Base-by-base conservation (phyloP, 2,797 vertebrate species). In the Trichosurus vulpecula region DNA sequence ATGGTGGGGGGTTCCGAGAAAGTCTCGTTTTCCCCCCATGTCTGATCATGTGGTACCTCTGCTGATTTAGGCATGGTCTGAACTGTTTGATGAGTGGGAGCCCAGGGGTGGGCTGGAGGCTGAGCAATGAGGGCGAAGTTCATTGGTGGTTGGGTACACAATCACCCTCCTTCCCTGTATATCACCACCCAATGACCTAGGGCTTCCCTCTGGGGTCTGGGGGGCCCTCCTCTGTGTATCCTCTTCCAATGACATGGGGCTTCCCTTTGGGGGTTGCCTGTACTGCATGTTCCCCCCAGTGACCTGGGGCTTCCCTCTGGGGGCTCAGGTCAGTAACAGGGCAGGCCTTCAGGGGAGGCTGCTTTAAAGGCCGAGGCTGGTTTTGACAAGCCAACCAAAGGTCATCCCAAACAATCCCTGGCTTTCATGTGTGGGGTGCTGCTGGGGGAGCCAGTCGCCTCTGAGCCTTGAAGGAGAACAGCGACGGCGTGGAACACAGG, bases 321-420 rank as follows among this genome's bases (percentile, higher is more conserved):
- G n/a, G 1, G n/a, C 90, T 29, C 87, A 13, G n/a, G 61, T 74
- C 61, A 74, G 61, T n/a, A 6, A 6, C 61, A n/a, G 14, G 61
- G 61, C 61, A 4, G 4, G 61, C 35, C 61, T 41, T n/a, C 61
- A 3, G 6, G 35, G 61, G 61, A 74, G 35, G 35, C 35, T 0
- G 35, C 54, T 52, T 27, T 92, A 47, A 2, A 52, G 90, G 96
- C 87, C 10, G 31, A 57, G 87, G 30, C 90, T 94, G 93, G 92
- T 96, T 97, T 30, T 96, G 97, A 97, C 96, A 93, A 95, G 93
- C 94, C 94, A 97, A 95, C 92, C 96, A 95, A 96, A 98, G 98
- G 96, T 96, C 96, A 41, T 30, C 89, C 11, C 30, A 30, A 97
- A 97, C 97, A 97, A 95, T 97, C 11, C 92, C 57, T 95, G 52